These are phyloP conservation scores for Branchinecta lindahli DNA, from an alignment of 1,140 invertebrate species.

Conservation along the genomic window DNA sequence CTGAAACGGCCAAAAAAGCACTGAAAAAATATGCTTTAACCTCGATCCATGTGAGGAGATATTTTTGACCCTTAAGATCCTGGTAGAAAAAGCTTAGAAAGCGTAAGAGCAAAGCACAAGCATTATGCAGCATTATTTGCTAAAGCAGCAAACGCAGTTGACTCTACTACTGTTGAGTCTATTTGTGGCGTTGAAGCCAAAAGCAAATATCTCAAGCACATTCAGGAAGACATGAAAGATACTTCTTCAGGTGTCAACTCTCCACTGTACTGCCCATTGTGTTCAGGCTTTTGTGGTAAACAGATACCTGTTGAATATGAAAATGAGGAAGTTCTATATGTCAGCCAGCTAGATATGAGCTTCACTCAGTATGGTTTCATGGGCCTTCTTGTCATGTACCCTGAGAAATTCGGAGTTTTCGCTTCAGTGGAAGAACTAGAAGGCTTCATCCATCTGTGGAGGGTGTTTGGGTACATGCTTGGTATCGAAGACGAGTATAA, in stretches of 20 bases:
- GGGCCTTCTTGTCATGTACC: conserved; percentile 50
- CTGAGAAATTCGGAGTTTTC: conserved; percentile 45
- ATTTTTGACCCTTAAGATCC: conserved; percentile 34
- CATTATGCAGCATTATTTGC: conserved; percentile 25
- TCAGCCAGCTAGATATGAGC: conserved; percentile 62
- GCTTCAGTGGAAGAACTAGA: conserved; percentile 43
- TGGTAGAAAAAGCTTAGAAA: conserved; percentile 32
- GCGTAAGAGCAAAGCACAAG: conserved; percentile 34
- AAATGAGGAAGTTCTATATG: conserved; percentile 23
- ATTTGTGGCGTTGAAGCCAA: not conserved
- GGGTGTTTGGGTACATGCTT: conserved; percentile 56
- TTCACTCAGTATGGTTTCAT: conserved; percentile 75
- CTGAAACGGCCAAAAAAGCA: conserved; percentile 42
- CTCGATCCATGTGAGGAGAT: conserved; percentile 46
- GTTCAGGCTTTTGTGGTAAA: not conserved
- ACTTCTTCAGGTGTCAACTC: not conserved
- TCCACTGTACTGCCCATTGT: not conserved
- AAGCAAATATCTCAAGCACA: not conserved
- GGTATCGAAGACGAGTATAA: conserved; percentile 62
- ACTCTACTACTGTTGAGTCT: not conserved
- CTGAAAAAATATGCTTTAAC: conserved; percentile 60
- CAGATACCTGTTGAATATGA: conserved; percentile 9
- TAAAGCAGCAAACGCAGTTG: not conserved
- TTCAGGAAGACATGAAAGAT: not conserved
- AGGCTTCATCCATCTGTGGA: conserved; percentile 68